Evolutionary conservation across 2,888 invertebrate genomes (phyloP).

Genomic region (Rhingia campestris): DNA sequence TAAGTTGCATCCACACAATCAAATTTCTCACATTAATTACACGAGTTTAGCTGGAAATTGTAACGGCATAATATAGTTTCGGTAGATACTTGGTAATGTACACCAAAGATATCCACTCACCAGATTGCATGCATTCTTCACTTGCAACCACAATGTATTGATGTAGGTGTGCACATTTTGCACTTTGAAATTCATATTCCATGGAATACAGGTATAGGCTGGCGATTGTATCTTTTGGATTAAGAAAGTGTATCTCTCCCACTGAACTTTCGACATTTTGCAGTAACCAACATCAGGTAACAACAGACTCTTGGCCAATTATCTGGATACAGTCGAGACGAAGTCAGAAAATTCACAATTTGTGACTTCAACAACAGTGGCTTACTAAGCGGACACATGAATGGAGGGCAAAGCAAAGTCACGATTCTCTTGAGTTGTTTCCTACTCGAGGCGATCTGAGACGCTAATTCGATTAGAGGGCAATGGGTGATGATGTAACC

Average conservation of each 20-base stretch:
- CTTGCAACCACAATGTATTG: not conserved
- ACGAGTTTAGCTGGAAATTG: not conserved
- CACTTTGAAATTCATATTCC: not conserved
- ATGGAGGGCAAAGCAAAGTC: not conserved
- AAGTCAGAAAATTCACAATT: conserved; percentile 33
- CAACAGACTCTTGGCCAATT: conserved; percentile 53
- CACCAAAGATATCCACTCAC: not conserved
- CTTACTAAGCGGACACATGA: not conserved
- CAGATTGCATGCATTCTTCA: not conserved
- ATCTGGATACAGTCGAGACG: conserved; percentile 27
- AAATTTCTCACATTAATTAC: not conserved
- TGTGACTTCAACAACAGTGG: conserved; percentile 4
- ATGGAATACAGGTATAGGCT: not conserved
- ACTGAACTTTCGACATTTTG: conserved; percentile 64
- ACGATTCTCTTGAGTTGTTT: conserved; percentile 12
- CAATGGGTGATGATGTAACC: conserved; percentile 11
- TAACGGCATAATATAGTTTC: not conserved
- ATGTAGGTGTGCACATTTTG: conserved; percentile 8
- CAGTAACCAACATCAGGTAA: conserved; percentile 36
- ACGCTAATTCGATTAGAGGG: conserved; percentile 6
- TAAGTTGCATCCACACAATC: not conserved
- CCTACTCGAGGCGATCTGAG: not conserved
- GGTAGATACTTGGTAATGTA: not conserved
- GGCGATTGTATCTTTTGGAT: conserved; percentile 27
- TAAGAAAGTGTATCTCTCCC: conserved; percentile 56